phyloP scores from a whole-genome alignment of 2,113 vertebrate species.

The Prionailurus viverrinus region DNA sequence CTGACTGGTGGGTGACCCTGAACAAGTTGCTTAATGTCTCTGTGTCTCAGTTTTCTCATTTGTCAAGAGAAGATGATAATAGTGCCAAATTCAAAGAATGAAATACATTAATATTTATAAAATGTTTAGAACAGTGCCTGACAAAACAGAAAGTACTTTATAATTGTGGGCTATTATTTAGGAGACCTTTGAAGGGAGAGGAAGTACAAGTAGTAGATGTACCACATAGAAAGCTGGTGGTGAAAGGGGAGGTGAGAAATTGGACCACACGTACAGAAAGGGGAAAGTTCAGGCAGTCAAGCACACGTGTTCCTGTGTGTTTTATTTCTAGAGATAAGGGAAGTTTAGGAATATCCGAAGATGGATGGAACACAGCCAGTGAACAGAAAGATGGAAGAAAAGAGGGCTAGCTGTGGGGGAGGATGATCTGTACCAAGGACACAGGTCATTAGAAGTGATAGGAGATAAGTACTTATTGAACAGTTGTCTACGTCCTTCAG shows the following conservation, averaged over 20 bases:
- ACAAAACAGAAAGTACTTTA: not conserved
- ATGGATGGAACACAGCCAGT: not conserved
- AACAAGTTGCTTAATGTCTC: not conserved
- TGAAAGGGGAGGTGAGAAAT: not conserved
- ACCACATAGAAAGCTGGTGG: not conserved
- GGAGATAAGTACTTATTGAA: not conserved
- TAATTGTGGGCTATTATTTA: not conserved
- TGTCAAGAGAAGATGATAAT: not conserved
- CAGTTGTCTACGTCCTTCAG: not conserved
- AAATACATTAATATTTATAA: not conserved
- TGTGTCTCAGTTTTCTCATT: not conserved
- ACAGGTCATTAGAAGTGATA: not conserved
- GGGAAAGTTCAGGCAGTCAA: not conserved
- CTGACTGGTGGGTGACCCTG: not conserved
- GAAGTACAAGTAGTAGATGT: not conserved
- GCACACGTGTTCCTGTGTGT: not conserved
- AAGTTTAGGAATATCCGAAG: not conserved
- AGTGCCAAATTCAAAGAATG: not conserved
- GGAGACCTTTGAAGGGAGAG: not conserved
- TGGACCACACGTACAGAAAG: not conserved
- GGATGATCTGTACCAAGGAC: not conserved
- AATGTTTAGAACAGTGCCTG: not conserved
- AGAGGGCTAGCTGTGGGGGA: not conserved
- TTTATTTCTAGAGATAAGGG: constrained; percentile 1
- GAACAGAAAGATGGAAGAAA: not conserved